Conservation (phyloP, 1,140 invertebrate species). For the Aphelinus atriplicis region DNA sequence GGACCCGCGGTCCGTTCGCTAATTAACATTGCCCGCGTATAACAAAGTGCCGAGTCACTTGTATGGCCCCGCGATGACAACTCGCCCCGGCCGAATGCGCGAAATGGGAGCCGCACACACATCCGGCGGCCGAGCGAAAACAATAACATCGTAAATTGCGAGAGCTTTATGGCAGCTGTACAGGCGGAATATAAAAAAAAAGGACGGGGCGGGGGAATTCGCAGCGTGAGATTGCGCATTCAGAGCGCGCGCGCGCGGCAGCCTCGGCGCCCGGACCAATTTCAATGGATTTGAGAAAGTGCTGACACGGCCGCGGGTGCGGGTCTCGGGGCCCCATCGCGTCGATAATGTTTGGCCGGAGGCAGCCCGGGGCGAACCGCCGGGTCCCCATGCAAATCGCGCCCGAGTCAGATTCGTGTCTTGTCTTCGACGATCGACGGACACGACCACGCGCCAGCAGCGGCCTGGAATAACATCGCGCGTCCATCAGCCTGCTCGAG, state of each 20-base stretch:
- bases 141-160: no score
- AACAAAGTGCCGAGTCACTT: no score
- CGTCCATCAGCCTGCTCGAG: no score
- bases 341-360: slow-evolving; percentile 12
- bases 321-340: not conserved
- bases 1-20: no score
- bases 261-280: not conserved
- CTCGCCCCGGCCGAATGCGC: no score
- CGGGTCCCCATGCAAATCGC: slow-evolving; percentile 24
- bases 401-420: slow-evolving; percentile 8
- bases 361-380: slow-evolving; percentile 8
- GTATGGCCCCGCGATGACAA: no score
- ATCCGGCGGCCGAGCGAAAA: no score
- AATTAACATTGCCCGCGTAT: no score
- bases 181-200: no score
- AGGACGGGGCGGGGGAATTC: no score
- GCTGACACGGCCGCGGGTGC: slow-evolving; percentile 3
- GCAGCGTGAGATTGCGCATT: slow-evolving; percentile 2
- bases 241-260: slow-evolving; percentile 1
- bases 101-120: no score
- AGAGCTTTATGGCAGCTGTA: no score
- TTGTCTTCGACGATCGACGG: slow-evolving; percentile 12
- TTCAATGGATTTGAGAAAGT: slow-evolving; percentile 18
- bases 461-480: slow-evolving; percentile 12
- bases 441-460: slow-evolving; percentile 2